Evolutionary conservation across 2,797 vertebrate species (phyloP).

Genomic region (Gallinago stenura): DNA sequence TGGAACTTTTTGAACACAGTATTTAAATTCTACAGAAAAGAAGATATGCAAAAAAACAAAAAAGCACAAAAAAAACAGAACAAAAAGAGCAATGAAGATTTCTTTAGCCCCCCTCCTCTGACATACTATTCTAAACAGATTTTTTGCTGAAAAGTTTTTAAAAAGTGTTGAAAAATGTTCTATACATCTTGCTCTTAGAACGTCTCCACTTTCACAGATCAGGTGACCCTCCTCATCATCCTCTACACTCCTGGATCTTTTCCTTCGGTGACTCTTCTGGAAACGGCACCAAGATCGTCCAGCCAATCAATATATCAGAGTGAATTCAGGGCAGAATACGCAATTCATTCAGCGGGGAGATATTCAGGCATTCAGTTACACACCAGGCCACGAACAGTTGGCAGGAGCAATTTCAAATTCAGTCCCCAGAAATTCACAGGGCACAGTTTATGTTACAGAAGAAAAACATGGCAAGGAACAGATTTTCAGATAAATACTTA

Average conservation of each 20-base stretch:
- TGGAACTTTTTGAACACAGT: slow-evolving; percentile 76
- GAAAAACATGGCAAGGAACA: slow-evolving; percentile 99
- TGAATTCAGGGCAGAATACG: slow-evolving; percentile 97
- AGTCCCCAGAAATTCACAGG: slow-evolving; percentile 98
- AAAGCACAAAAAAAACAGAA: slow-evolving; percentile 75
- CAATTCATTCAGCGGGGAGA: slow-evolving; percentile 97
- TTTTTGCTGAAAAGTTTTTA: slow-evolving; percentile 85
- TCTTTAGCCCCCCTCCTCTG: slow-evolving; percentile 80
- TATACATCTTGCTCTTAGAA: slow-evolving; percentile 99
- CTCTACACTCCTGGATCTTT: slow-evolving; percentile 99
- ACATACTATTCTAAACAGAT: slow-evolving; percentile 82
- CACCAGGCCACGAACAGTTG: slow-evolving; percentile 95
- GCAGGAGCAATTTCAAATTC: slow-evolving; percentile 99
- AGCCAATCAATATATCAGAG: slow-evolving; percentile 90
- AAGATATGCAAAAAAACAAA: slow-evolving; percentile 77
- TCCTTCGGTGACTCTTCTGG: slow-evolving; percentile 96
- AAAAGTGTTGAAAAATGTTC: slow-evolving; percentile 97
- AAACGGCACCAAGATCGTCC: slow-evolving; percentile 94
- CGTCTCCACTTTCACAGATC: slow-evolving; percentile 99
- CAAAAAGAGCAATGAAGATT: slow-evolving; percentile 79
- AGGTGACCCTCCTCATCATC: slow-evolving; percentile 99
- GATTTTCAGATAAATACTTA: slow-evolving; percentile 98
- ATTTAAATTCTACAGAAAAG: slow-evolving; percentile 80
- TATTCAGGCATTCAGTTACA: slow-evolving; percentile 99
- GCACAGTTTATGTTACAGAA: slow-evolving; percentile 99